Percentiles rank a stretch among this genome's conserved stretches.
These are phyloP conservation scores for Rhagonycha lutea DNA, from an alignment of 2,888 invertebrate species.

Conservation along the genomic window DNA sequence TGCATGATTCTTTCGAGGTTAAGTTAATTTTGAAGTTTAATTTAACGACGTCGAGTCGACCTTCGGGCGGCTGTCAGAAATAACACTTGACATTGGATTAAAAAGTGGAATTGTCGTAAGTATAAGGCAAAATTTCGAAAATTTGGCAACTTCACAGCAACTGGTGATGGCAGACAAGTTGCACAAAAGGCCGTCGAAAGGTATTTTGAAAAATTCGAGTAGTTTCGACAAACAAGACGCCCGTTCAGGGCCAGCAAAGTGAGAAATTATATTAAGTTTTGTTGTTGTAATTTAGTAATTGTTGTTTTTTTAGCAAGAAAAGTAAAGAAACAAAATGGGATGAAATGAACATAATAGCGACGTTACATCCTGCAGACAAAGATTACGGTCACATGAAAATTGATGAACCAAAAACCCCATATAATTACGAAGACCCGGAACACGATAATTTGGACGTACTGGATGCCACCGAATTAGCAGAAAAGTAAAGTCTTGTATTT, in stretches of 20 bases:
- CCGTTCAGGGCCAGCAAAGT: conserved; percentile 39
- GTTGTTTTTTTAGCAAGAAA: conserved; percentile 39
- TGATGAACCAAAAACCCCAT: conserved; percentile 97
- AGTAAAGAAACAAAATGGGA: conserved; percentile 83
- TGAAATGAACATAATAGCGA: conserved; percentile 98
- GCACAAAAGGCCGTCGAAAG: conserved; percentile 82
- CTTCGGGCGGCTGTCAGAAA: background rate
- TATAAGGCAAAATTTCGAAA: background rate
- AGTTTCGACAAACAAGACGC: conserved; percentile 77
- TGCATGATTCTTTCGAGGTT: background rate
- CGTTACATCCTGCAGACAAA: conserved; percentile 96
- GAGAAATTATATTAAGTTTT: conserved; percentile 6
- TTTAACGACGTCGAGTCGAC: background rate
- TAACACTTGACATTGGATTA: conserved; percentile 11
- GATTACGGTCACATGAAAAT: conserved; percentile 99
- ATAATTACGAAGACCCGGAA: conserved; percentile 59
- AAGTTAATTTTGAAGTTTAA: background rate
- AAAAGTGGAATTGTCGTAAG: background rate
- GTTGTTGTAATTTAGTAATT: background rate
- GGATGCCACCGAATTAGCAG: conserved; percentile 75
- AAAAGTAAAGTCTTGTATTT: conserved; percentile 58
- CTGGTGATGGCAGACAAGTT: conserved; percentile 73
- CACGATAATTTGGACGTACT: conserved; percentile 61
- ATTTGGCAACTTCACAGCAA: background rate
- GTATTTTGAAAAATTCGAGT: conserved; percentile 89